Conservation (phyloP, 2,113 vertebrate genomes). For the Thymallus thymallus region DNA sequence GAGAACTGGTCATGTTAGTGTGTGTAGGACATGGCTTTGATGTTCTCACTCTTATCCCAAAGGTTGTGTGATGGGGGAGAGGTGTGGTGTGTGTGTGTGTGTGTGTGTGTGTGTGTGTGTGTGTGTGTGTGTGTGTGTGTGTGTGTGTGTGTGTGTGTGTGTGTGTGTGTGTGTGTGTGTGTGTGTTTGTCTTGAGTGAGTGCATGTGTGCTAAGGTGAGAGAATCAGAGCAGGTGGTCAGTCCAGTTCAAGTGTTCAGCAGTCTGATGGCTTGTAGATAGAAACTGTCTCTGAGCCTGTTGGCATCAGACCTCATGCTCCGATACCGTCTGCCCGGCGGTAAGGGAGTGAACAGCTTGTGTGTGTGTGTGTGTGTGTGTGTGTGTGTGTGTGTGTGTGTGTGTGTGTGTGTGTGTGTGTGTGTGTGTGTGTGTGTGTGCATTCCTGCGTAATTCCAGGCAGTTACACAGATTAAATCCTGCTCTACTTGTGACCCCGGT, state of each 20-base stretch:
- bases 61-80: background rate
- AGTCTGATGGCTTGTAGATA: too few species aligned
- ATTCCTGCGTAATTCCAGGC: conserved; percentile 18
- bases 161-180: background rate
- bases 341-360: background rate
- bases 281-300: background rate
- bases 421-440: background rate
- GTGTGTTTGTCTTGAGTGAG: too few species aligned
- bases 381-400: background rate
- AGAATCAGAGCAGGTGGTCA: too few species aligned
- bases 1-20: conserved; percentile 19
- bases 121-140: conserved; percentile 4
- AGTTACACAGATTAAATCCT: conserved; percentile 34
- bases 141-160: conserved; percentile 3
- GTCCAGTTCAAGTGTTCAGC: too few species aligned
- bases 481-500: conserved; percentile 8
- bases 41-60: conserved; percentile 27
- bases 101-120: background rate
- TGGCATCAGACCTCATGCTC: background rate
- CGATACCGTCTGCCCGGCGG: background rate
- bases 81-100: background rate
- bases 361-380: background rate
- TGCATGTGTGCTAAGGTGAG: too few species aligned
- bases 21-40: conserved; percentile 33
- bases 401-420: background rate